Base-by-base conservation (phyloP, 2,888 invertebrate genomes). In the Horisme vitalbata region DNA sequence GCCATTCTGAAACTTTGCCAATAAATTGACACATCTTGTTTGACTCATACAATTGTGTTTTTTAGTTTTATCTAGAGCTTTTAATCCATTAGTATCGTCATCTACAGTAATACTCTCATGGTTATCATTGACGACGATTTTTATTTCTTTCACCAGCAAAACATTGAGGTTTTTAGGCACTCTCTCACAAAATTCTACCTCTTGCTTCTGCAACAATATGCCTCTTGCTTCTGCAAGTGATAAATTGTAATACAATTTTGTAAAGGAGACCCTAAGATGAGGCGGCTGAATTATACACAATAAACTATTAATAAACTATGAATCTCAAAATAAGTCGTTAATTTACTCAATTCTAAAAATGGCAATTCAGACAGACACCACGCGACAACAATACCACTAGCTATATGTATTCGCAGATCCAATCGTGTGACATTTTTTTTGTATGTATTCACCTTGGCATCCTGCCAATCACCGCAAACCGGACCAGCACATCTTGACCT, bases 361-460 rank as follows among this genome's bases (percentile, higher is more conserved):
- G 35, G 24, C 35, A 26, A 34, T 18, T 26, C 21, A 24, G 37
- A 10, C 38, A 44, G 39, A 39, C 33, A 43, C 14, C 41, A 41
- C 46, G 37, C 44, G 45, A 47, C 36, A 37, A 39, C 7, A 10
- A 45, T 43, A 45, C 46, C 38, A 24, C 37, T 52, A 41, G 45
- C 46, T 30, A 57, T 51, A 51, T 5, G 2, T 4, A 59, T 57
- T 55, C 38, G 52, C 51, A 47, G 52, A 55, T 58, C 44, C 41
- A 54, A 58, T 57, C 52, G 49, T 47, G 51, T 56, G 50, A 53
- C 34, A 53, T 55, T 51, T 57, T 58, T 55, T 57, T 39, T 57
- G 21, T 26, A 31, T 49, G 34, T 27, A 28, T 39, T 23, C 28
- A 9, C 21, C 12, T 47, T 49, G 49, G 49, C 35, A 0, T 8